Conservation (phyloP, 2,888 invertebrate species). For the Junonia oenone region DNA sequence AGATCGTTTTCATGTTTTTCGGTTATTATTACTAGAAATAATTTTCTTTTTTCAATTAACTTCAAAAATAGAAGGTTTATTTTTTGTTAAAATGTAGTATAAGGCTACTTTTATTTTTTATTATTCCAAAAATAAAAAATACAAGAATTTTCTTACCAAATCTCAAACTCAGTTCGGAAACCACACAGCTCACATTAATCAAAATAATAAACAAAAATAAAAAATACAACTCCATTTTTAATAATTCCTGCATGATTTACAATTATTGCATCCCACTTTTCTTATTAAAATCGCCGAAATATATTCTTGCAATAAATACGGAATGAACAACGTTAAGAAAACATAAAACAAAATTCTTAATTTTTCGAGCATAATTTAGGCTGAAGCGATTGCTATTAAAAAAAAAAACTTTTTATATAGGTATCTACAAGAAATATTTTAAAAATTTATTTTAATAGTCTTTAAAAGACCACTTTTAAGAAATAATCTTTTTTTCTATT, state of each 20-base stretch:
- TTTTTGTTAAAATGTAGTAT: too few species aligned
- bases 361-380: constrained; percentile 56
- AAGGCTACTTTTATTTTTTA: too few species aligned
- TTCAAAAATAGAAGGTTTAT: neutral
- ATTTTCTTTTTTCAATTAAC: neutral
- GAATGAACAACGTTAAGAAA: constrained; percentile 57
- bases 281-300: constrained; percentile 61
- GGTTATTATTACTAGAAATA: constrained; percentile 51
- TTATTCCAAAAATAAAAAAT: neutral
- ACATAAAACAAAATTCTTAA: constrained; percentile 63
- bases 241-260: constrained; percentile 41
- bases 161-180: constrained; percentile 56
- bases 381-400: constrained; percentile 9
- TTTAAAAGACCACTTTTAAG: too few species aligned
- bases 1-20: constrained; percentile 55
- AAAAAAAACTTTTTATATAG: too few species aligned
- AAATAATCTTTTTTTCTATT: too few species aligned
- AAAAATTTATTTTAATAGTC: too few species aligned
- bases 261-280: constrained; percentile 52
- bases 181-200: constrained; percentile 50
- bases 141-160: constrained; percentile 59
- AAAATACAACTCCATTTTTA: constrained; percentile 40
- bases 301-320: constrained; percentile 66
- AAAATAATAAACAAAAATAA: constrained; percentile 46
- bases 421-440: too few species aligned